Conservation (phyloP, 2,888 invertebrate species). For the Chrysolina haemoptera region DNA sequence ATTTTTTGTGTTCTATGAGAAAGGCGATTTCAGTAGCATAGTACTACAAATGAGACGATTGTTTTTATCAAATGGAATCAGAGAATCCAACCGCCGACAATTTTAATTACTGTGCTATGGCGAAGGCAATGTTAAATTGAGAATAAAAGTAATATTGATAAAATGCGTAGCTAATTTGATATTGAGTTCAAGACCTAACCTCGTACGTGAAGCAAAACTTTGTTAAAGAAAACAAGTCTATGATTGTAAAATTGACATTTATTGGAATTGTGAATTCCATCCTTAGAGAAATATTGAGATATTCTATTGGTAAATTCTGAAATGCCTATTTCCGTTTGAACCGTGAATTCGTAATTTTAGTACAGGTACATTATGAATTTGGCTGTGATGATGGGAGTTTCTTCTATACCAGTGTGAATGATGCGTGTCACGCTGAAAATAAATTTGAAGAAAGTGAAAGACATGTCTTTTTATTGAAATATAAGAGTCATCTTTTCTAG, state of each 20-base stretch:
- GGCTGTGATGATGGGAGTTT: conserved; percentile 1
- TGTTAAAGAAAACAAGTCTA: not conserved
- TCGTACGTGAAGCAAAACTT: not conserved
- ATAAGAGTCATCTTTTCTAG: too few relatives aligned
- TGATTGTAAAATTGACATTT: not conserved
- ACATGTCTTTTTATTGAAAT: too few relatives aligned
- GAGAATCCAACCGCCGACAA: too few relatives aligned
- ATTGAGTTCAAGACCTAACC: too few relatives aligned
- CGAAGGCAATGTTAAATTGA: too few relatives aligned
- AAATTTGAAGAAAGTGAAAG: not conserved
- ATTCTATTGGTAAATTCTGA: conserved; percentile 16
- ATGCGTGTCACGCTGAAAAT: conserved; percentile 10
- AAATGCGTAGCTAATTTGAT: too few relatives aligned
- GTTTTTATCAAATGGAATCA: too few relatives aligned
- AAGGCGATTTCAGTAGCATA: too few relatives aligned
- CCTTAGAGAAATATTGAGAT: not conserved
- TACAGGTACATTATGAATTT: conserved; percentile 3
- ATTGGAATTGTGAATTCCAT: not conserved
- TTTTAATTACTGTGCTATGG: too few relatives aligned
- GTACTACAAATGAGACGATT: too few relatives aligned
- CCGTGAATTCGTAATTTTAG: conserved; percentile 24
- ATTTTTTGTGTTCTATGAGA: too few relatives aligned
- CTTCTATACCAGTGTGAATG: conserved; percentile 24
- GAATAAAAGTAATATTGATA: too few relatives aligned
- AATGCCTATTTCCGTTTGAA: conserved; percentile 11